These are phyloP conservation scores for Pharmacophagus antenor DNA, from an alignment of 2,888 invertebrate species.

Conservation along the genomic window DNA sequence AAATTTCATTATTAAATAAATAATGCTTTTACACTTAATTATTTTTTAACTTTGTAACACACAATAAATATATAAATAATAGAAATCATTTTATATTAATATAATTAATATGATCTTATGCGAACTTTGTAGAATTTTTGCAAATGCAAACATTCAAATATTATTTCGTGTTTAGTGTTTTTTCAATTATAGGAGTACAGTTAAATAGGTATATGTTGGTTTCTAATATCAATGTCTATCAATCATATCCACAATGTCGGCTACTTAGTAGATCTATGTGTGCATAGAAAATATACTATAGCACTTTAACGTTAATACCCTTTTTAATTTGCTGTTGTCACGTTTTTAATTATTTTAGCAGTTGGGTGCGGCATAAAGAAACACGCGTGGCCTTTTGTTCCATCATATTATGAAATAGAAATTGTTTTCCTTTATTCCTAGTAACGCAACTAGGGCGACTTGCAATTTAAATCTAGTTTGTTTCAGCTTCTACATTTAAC, in stretches of 20 bases:
- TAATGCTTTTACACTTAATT: too few species aligned
- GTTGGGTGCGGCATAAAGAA: slow-evolving; percentile 49
- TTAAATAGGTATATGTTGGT: neutral
- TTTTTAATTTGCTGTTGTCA: slow-evolving; percentile 62
- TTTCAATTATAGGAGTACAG: too few species aligned
- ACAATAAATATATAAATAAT: too few species aligned
- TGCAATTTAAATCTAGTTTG: too few species aligned
- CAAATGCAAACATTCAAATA: neutral
- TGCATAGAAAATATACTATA: neutral
- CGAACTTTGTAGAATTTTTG: neutral
- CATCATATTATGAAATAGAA: slow-evolving; percentile 53
- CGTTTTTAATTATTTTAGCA: slow-evolving; percentile 76
- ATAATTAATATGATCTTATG: too few species aligned
- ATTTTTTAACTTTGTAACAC: too few species aligned
- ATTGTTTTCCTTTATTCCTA: too few species aligned
- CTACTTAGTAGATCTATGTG: too few species aligned
- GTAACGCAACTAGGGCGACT: neutral
- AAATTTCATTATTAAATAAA: too few species aligned
- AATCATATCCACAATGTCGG: neutral
- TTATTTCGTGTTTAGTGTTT: neutral
- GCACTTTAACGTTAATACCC: too few species aligned
- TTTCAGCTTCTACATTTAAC: neutral
- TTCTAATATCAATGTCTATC: neutral
- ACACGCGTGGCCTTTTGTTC: slow-evolving; percentile 54
- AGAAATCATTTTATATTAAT: too few species aligned